Base-by-base conservation (phyloP, 1,140 invertebrate species). In the Pseudomyrmex gracilis region DNA sequence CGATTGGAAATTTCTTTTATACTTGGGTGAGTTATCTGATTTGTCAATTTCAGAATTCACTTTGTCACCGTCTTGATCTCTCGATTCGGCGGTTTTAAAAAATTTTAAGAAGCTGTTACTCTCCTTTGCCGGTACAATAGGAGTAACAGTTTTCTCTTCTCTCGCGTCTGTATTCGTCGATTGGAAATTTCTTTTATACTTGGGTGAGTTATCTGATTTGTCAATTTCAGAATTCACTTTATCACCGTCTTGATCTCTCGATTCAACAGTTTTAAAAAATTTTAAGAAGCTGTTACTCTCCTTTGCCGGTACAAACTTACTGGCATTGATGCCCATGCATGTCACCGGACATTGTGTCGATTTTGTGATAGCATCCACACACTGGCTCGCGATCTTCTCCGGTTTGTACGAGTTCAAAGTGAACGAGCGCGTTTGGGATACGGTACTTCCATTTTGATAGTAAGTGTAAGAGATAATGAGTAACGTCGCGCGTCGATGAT, bases 241-340 rank as follows among this genome's bases (percentile, higher is more conserved):
- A 22, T 15, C 4, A 53, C 2, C 55, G 57, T 68, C 17, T 22
- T 63, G 5, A 9, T 74, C 20, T 63, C 9, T 49, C n/a, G 53
- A 24, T 3, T 82, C 67, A 0, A 86, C 90, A 77, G 91, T 90
- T 92, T 93, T 94, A 86, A 96, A 96, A 90, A 95, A 96, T 86
- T 96, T 95, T 22, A 93, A 90, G 78, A 97, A 96, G 89, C 94
- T 95, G 82, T 92, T 95, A 17, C 93, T 95, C 87, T 96, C 96
- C 85, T 95, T 96, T 60, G 91, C 92, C 84, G 96, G 95, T 89
- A 96, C 95, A 94, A 98, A 98, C 93, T 98, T 98, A 2, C 96
- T 96, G 20, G 96, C 97, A 85, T 97, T 97, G 2, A 98, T 94
- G 7, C 97, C 96, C 9, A 98, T 93, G 91, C 96, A 97, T 77